Conservation (phyloP, 2,888 invertebrate species). For the Hesperia comma region DNA sequence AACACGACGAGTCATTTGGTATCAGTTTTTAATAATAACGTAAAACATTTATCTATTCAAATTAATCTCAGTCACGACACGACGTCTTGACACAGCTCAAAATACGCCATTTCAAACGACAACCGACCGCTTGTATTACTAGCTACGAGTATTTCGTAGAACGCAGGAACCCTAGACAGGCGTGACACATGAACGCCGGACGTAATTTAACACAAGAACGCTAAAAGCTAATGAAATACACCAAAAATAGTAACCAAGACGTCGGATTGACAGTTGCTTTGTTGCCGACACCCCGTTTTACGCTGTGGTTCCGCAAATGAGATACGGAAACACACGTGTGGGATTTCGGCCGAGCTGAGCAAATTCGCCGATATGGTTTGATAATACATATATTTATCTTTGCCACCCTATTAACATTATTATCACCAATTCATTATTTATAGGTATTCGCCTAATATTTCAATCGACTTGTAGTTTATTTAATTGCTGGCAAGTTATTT, state of each 20-base stretch:
- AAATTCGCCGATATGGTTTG: neutral
- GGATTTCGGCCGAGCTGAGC: neutral
- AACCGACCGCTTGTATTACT: neutral
- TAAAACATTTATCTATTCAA: no score
- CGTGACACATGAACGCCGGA: conserved; percentile 33
- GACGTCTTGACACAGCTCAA: neutral
- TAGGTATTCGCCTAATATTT: no score
- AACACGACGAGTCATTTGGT: no score
- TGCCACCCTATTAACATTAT: no score
- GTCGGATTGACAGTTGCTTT: conserved; percentile 58
- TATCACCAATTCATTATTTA: no score
- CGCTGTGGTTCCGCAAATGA: conserved; percentile 27
- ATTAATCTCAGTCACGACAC: no score
- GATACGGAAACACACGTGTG: conserved; percentile 6
- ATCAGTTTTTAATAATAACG: no score
- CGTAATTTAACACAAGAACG: conserved; percentile 60
- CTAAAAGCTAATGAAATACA: conserved; percentile 65
- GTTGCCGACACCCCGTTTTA: conserved; percentile 52
- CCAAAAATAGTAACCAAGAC: conserved; percentile 56
- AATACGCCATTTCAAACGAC: neutral
- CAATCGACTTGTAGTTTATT: no score
- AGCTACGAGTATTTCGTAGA: neutral
- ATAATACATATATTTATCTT: no score
- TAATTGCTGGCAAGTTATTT: no score
- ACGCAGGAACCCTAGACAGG: conserved; percentile 33